These are phyloP conservation scores for Coronaproctus castanopsis DNA, from an alignment of 2,888 invertebrate genomes.

Conservation along the genomic window DNA sequence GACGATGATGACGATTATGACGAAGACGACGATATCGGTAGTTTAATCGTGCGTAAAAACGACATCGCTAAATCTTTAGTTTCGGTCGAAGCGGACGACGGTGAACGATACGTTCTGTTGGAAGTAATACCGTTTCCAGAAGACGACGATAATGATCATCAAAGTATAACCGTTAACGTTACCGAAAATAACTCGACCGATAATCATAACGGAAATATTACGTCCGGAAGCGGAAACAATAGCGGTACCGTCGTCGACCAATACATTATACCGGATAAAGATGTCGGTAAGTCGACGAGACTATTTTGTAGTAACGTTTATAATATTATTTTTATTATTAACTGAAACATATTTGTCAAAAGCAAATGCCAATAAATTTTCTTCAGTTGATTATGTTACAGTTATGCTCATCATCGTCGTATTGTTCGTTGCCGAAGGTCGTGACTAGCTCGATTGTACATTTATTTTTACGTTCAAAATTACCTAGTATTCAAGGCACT, in stretches of 20 bases:
- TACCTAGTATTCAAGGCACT: too few relatives aligned
- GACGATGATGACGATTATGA: conserved; percentile 26
- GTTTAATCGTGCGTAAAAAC: conserved; percentile 23
- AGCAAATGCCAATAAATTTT: too few relatives aligned
- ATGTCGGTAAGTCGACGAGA: not conserved
- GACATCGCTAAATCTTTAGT: conserved; percentile 36
- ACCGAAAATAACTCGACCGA: not conserved
- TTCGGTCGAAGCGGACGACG: conserved; percentile 47
- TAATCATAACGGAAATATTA: too few relatives aligned
- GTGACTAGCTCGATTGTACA: too few relatives aligned
- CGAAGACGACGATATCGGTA: conserved; percentile 22
- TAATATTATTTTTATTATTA: too few relatives aligned
- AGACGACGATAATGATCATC: conserved; percentile 24
- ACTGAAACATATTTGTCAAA: too few relatives aligned
- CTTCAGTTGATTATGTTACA: too few relatives aligned
- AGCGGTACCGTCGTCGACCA: not conserved
- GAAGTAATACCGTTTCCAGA: conserved; percentile 57
- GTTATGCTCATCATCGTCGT: too few relatives aligned
- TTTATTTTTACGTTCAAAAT: too few relatives aligned
- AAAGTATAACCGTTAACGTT: not conserved
- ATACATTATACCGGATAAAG: conserved; percentile 7
- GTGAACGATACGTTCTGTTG: conserved; percentile 71
- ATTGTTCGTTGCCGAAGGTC: too few relatives aligned
- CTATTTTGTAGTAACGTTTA: too few relatives aligned
- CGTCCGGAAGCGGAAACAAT: too few relatives aligned